Conservation (phyloP, 2,888 invertebrate species). For the Harpalus rubripes region DNA sequence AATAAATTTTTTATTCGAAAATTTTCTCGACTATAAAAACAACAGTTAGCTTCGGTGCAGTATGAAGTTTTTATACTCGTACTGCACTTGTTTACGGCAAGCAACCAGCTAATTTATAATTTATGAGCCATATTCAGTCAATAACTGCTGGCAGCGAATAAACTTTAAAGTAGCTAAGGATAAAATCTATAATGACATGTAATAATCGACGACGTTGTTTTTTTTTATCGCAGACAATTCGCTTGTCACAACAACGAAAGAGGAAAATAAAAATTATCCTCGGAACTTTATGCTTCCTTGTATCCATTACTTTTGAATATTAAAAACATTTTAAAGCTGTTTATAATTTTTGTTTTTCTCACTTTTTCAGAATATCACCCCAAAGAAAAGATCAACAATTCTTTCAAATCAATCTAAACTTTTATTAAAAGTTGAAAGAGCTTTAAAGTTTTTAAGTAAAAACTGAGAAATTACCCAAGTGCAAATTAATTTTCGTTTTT, state of each 20-base stretch:
- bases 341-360: slow-evolving; percentile 23
- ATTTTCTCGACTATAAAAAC: slow-evolving; percentile 38
- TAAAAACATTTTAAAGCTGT: slow-evolving; percentile 3
- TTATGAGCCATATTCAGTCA: slow-evolving; percentile 41
- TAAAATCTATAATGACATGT: slow-evolving; percentile 38
- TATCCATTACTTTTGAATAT: not conserved
- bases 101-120: slow-evolving; percentile 37
- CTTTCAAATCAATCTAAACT: slow-evolving; percentile 32
- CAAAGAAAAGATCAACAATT: slow-evolving; percentile 32
- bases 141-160: slow-evolving; percentile 29
- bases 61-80: slow-evolving; percentile 9
- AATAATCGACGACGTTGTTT: slow-evolving; percentile 31
- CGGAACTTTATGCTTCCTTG: not conserved
- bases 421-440: slow-evolving; percentile 28
- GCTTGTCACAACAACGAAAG: slow-evolving; percentile 12
- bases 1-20: slow-evolving; percentile 48
- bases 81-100: slow-evolving; percentile 5
- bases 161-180: slow-evolving; percentile 43
- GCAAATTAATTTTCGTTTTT: slow-evolving; percentile 29
- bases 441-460: slow-evolving; percentile 21
- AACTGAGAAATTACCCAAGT: slow-evolving; percentile 19
- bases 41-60: slow-evolving; percentile 13
- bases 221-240: slow-evolving; percentile 6
- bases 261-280: slow-evolving; percentile 13
- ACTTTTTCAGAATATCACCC: slow-evolving; percentile 2